Evolutionary conservation across 2,797 vertebrate genomes (phyloP).

Genomic region (Menidia menidia): DNA sequence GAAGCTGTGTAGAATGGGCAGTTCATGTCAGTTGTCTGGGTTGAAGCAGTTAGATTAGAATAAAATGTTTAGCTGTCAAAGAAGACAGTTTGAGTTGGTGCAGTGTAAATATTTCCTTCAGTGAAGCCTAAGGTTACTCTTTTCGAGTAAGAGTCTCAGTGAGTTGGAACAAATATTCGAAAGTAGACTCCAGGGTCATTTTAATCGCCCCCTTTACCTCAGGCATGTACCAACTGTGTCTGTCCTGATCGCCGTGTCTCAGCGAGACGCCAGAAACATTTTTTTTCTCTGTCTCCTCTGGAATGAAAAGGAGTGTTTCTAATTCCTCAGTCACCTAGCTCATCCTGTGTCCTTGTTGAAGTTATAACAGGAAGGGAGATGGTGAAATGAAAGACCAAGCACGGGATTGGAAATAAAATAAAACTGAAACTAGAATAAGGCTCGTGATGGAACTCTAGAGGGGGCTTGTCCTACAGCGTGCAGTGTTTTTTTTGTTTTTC

Average conservation of each 20-base stretch:
- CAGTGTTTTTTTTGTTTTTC: conserved; percentile 59
- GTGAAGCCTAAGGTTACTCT: conserved; percentile 31
- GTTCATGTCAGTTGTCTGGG: conserved; percentile 17
- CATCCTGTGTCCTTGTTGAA: conserved; percentile 57
- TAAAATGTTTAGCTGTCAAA: conserved; percentile 29
- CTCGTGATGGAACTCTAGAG: conserved; percentile 4
- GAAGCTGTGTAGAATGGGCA: conserved; percentile 6
- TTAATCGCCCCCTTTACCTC: conserved; percentile 48
- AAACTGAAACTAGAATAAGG: conserved; percentile 24
- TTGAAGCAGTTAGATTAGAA: conserved; percentile 9
- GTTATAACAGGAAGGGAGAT: conserved; percentile 24
- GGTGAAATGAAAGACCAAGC: conserved; percentile 26
- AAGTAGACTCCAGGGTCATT: conserved; percentile 39
- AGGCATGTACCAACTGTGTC: conserved; percentile 51
- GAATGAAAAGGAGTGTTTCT: conserved; percentile 74
- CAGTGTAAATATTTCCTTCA: conserved; percentile 44
- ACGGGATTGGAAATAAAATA: conserved; percentile 27
- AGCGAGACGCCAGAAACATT: conserved; percentile 68
- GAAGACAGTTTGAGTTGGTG: conserved; percentile 33
- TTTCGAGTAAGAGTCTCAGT: conserved; percentile 37
- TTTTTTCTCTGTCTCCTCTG: conserved; percentile 57
- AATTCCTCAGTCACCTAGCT: conserved; percentile 78
- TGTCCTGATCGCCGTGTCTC: conserved; percentile 50
- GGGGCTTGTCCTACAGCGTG: conserved; percentile 30
- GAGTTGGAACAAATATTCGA: conserved; percentile 49